Conservation (phyloP, 64 coral and sea anemone genomes). For the Montipora sp. region DNA sequence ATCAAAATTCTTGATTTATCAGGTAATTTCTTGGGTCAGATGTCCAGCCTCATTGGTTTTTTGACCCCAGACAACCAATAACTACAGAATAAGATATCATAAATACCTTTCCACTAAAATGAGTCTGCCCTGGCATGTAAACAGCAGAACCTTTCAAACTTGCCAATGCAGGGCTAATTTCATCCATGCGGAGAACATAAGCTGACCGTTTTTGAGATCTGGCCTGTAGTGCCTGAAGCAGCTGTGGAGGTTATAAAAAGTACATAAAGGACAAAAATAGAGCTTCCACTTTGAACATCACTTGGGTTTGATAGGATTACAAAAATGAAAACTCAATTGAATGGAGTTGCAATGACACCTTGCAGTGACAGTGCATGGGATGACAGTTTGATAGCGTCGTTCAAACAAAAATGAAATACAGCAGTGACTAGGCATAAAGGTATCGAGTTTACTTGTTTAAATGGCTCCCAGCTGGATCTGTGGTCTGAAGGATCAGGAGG, state of each 20-base stretch:
- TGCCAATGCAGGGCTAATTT: conserved; percentile 87
- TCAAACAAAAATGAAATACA: too few species aligned
- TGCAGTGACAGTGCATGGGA: too few species aligned
- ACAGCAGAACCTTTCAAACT: conserved; percentile 92
- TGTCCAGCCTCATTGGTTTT: too few species aligned
- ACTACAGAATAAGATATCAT: neutral
- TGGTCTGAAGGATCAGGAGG: conserved; percentile 85
- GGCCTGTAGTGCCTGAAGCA: conserved; percentile 86
- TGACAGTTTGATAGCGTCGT: too few species aligned
- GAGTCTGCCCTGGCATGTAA: conserved; percentile 98
- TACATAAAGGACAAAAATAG: neutral
- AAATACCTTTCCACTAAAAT: conserved; percentile 81
- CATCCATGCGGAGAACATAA: conserved; percentile 84
- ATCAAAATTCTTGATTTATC: too few species aligned
- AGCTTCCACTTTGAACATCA: too few species aligned
- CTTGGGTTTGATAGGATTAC: too few species aligned
- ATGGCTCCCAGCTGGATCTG: conserved; percentile 93
- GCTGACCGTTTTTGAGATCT: conserved; percentile 94
- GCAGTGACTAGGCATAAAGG: neutral
- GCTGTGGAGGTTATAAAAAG: conserved; percentile 22
- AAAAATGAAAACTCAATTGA: too few species aligned
- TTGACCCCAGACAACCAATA: neutral
- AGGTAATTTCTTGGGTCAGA: too few species aligned
- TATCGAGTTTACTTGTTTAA: conserved; percentile 82
- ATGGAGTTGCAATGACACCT: too few species aligned